Conservation (phyloP, 2,113 vertebrate genomes). For the Perca flavescens region DNA sequence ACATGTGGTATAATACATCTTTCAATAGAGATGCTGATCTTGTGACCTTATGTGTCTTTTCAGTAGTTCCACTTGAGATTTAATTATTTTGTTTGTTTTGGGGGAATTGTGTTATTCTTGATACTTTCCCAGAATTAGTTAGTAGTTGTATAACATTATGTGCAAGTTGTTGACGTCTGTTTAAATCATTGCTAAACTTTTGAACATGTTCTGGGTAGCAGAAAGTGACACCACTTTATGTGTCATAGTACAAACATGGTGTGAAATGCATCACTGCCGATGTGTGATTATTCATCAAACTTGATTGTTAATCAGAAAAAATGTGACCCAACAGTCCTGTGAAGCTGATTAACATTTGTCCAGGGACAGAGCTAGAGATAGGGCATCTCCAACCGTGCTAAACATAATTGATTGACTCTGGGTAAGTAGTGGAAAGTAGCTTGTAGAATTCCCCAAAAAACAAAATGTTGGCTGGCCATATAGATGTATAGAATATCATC, state of each 20-base stretch:
- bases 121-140: slow-evolving; percentile 33
- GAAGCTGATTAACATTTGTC: slow-evolving; percentile 50
- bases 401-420: slow-evolving; percentile 8
- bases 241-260: slow-evolving; percentile 49
- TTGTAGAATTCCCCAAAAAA: slow-evolving; percentile 19
- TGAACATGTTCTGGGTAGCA: background rate
- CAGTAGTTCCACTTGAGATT: background rate
- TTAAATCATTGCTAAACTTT: slow-evolving; percentile 20
- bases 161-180: slow-evolving; percentile 8
- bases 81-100: background rate
- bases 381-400: background rate
- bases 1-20: slow-evolving; percentile 13
- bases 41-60: slow-evolving; percentile 29
- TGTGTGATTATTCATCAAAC: slow-evolving; percentile 38
- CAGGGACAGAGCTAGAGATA: slow-evolving; percentile 3
- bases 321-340: slow-evolving; percentile 27
- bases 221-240: slow-evolving; percentile 13
- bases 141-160: background rate
- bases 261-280: slow-evolving; percentile 63
- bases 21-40: slow-evolving; percentile 11
- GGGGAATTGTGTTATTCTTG: slow-evolving; percentile 4
- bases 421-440: background rate
- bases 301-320: slow-evolving; percentile 20
- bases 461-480: background rate
- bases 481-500: background rate